phyloP scores from a whole-genome alignment of 2,888 invertebrate species.

The Lithodes maja region DNA sequence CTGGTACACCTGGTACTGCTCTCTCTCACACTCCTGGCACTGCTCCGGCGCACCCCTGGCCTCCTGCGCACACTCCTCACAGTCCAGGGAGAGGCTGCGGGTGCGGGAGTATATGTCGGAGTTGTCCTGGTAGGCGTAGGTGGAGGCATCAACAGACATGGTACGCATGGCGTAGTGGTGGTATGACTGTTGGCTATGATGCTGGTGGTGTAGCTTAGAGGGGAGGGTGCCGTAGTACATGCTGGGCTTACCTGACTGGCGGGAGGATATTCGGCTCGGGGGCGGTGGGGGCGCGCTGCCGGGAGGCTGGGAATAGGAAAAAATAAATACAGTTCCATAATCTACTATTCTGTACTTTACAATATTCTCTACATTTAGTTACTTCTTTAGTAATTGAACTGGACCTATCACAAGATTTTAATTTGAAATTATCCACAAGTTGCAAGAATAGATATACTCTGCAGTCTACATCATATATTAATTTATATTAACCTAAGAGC shows the following conservation, averaged over 20 bases:
- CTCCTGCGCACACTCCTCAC: slow-evolving; percentile 44
- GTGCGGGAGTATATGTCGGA: neutral
- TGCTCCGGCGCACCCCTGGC: neutral
- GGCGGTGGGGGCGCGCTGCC: slow-evolving; percentile 48
- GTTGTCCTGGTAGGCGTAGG: slow-evolving; percentile 6
- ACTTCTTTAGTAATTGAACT: too few relatives aligned
- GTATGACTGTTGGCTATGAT: neutral
- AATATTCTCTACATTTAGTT: too few relatives aligned
- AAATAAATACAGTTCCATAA: neutral
- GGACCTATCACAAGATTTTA: too few relatives aligned
- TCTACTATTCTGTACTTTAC: neutral
- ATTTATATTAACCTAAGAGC: too few relatives aligned
- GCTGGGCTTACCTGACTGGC: slow-evolving; percentile 55
- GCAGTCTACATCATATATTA: too few relatives aligned
- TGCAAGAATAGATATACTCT: too few relatives aligned
- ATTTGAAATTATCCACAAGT: too few relatives aligned
- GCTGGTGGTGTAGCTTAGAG: slow-evolving; percentile 25
- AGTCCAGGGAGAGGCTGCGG: slow-evolving; percentile 32
- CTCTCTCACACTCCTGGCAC: slow-evolving; percentile 35
- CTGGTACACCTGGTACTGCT: neutral
- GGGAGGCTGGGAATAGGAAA: slow-evolving; percentile 33
- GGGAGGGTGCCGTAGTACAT: slow-evolving; percentile 50
- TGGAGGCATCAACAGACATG: slow-evolving; percentile 39
- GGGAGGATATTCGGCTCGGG: slow-evolving; percentile 50
- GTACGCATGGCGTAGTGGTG: neutral